Percentiles rank a stretch among this genome's conserved stretches.
Conservation (phyloP, 2,888 invertebrate genomes). For the Octodonta nipae region DNA sequence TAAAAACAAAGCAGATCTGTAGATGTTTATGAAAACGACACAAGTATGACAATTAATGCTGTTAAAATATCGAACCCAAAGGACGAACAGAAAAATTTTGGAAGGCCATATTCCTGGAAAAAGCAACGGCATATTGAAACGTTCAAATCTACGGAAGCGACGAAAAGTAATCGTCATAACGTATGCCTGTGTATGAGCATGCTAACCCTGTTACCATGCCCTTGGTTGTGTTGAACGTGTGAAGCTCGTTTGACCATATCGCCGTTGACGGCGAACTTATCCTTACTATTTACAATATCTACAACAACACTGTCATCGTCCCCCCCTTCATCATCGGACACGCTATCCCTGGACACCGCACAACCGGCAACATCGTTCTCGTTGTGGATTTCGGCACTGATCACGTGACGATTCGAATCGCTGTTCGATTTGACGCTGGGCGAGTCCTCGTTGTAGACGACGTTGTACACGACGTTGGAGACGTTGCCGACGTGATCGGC, state of each 20-base stretch:
- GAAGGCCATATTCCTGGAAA: no score
- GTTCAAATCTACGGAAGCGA: constrained; percentile 14
- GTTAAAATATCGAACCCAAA: no score
- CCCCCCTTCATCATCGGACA: constrained; percentile 13
- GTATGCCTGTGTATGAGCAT: constrained; percentile 35
- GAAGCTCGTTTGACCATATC: constrained; percentile 19
- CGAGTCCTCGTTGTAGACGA: not conserved
- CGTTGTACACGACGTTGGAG: not conserved
- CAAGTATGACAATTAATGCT: no score
- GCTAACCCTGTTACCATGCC: constrained; percentile 28
- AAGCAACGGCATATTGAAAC: no score
- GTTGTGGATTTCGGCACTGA: constrained; percentile 25
- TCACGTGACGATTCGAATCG: constrained; percentile 15
- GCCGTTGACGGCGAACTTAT: constrained; percentile 15
- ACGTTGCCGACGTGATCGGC: not conserved
- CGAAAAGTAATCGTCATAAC: constrained; percentile 30
- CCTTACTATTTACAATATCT: constrained; percentile 18
- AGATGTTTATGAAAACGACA: no score
- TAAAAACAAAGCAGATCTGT: no score
- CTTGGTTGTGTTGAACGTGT: constrained; percentile 25
- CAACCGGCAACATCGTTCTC: constrained; percentile 14
- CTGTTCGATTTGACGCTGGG: constrained; percentile 8
- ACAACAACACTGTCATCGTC: constrained; percentile 12
- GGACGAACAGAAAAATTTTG: no score
- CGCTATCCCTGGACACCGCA: constrained; percentile 12